Base-by-base conservation (phyloP, 2,113 vertebrate genomes). In the Istiophorus platypterus region DNA sequence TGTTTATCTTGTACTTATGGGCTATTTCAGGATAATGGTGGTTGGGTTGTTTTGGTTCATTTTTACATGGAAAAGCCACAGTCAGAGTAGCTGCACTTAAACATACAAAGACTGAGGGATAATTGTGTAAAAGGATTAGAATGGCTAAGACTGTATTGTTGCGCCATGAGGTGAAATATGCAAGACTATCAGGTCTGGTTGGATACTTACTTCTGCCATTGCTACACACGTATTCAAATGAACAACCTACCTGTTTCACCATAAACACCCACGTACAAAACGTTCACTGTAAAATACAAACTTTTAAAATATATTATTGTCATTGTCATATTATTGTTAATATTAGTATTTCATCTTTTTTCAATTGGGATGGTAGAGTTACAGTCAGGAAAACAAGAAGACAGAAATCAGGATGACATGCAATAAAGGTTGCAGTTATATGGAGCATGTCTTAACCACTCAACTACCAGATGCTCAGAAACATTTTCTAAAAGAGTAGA, bases 101-200 rank as follows among this genome's bases (percentile, higher is more conserved):
- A 91, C 76, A 91, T 77, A 91, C 89, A 89, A 86, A 87, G 68
- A 71, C 61, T 45, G 72, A 70, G 73, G 52, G 78, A 79, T 85
- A 85, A 92, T 89, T 89, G 89, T 91, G 81, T 85, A 56, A 88
- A 85, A 81, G 88, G 89, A 93, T 90, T 88, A 90, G 45, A 76
- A 37, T 7, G 85, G 42, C 89, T 79, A 74, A 89, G 88, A 81
- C 82, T 61, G 57, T 45, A 72, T 80, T 82, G 88, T 91, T 91
- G 88, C 79, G 29, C 89, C 86, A 85, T 70, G 72, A 74, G 64
- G 51, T 51, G 80, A 88, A 91, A 85, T 78, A 90, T 91, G 80
- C 65, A 34, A 77, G 76, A 77, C 74, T 85, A 54, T 81, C 85
- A 80, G 76, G 89, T 91, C 89, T 90, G 84, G 70, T 73, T 82